Evolutionary conservation across 2,113 vertebrate genomes (phyloP).

Genomic region (Fulica atra): DNA sequence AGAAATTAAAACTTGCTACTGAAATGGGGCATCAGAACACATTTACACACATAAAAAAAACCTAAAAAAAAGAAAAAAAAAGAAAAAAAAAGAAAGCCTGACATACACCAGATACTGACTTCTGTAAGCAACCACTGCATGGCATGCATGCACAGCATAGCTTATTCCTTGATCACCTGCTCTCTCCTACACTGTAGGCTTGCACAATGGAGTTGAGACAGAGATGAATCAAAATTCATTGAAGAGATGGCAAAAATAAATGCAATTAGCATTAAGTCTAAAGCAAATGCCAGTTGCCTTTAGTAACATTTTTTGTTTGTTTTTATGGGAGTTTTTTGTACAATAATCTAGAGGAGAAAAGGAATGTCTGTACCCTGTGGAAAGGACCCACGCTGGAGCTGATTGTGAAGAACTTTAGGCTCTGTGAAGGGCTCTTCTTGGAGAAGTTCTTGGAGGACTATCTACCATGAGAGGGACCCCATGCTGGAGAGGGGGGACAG

Average conservation of each 20-base stretch:
- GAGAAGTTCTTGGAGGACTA: no score
- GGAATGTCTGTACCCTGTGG: no score
- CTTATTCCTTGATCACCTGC: not conserved
- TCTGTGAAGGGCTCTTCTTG: no score
- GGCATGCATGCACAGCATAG: not conserved
- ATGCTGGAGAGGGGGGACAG: no score
- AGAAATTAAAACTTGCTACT: not conserved
- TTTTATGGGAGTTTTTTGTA: no score
- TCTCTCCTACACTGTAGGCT: accelerated
- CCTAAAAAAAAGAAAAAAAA: no score
- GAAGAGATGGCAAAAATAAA: not conserved
- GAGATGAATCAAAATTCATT: not conserved
- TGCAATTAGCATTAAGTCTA: not conserved
- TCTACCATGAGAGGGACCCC: no score
- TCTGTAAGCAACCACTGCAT: not conserved
- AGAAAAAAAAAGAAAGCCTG: not conserved
- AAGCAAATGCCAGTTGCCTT: not conserved
- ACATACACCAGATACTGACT: not conserved
- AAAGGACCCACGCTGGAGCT: no score
- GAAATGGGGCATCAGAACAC: not conserved
- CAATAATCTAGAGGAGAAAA: not conserved
- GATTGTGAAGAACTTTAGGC: no score
- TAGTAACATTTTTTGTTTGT: not conserved
- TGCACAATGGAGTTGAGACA: not conserved
- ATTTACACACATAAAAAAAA: not conserved